These are phyloP conservation scores for Zeus faber DNA, from an alignment of 2,113 vertebrate species.

Conservation along the genomic window DNA sequence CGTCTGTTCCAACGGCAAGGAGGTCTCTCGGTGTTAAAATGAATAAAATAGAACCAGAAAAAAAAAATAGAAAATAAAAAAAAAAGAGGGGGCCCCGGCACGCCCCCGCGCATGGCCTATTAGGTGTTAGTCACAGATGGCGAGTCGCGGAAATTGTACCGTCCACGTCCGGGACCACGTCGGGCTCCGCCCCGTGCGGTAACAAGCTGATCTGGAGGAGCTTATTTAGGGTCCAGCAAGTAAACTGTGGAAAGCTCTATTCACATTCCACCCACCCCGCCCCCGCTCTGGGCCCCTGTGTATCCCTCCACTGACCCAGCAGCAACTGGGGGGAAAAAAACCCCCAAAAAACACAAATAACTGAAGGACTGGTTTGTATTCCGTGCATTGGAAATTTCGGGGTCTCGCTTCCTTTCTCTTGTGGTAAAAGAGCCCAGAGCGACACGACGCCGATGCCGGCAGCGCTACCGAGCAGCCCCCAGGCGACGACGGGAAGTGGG, in stretches of 20 bases:
- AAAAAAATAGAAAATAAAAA: neutral
- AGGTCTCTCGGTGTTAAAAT: too few relatives aligned
- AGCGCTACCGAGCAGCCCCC: slow-evolving; percentile 32
- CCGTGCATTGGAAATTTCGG: slow-evolving; percentile 29
- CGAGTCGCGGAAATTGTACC: slow-evolving; percentile 57
- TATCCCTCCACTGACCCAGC: slow-evolving; percentile 24
- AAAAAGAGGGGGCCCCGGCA: neutral
- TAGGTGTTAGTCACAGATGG: slow-evolving; percentile 64
- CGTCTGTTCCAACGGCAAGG: slow-evolving; percentile 55
- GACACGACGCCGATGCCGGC: slow-evolving; percentile 19
- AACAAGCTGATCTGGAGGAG: slow-evolving; percentile 58
- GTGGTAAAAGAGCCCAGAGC: too few relatives aligned
- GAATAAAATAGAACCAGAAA: too few relatives aligned
- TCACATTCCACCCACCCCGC: slow-evolving; percentile 9
- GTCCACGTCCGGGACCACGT: slow-evolving; percentile 49
- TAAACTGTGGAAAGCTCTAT: slow-evolving; percentile 25
- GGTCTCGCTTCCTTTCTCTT: too few relatives aligned
- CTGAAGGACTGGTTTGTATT: slow-evolving; percentile 35
- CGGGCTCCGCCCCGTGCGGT: slow-evolving; percentile 32
- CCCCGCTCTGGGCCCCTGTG: slow-evolving; percentile 22
- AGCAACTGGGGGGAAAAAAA: neutral
- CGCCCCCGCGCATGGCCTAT: slow-evolving; percentile 30
- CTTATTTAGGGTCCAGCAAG: slow-evolving; percentile 54
- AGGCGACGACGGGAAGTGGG: slow-evolving; percentile 10
- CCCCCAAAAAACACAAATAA: slow-evolving; percentile 4